Percentiles rank a stretch among this genome's conserved stretches.
Evolutionary conservation across 2,113 vertebrate species (phyloP).

Genomic region (Petrocephalus zakoni): DNA sequence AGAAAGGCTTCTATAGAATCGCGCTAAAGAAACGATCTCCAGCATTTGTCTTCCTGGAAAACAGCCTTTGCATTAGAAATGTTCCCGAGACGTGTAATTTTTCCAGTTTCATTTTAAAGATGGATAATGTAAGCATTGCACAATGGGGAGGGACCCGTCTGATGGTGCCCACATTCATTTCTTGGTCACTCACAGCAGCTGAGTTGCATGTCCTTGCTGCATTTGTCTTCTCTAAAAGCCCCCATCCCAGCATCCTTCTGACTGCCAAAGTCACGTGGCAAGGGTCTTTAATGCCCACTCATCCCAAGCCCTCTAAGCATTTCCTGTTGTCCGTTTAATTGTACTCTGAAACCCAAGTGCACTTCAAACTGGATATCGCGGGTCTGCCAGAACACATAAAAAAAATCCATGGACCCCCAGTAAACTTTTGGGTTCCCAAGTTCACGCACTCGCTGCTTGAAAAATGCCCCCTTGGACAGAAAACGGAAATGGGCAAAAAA

Average conservation of each 20-base stretch:
- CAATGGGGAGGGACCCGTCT: slow-evolving; percentile 1
- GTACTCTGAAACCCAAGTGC: neutral
- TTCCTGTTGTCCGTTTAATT: neutral
- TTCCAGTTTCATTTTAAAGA: neutral
- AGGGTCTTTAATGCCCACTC: neutral
- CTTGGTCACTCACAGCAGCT: neutral
- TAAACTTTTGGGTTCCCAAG: neutral
- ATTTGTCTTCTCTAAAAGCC: neutral
- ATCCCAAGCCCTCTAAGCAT: neutral
- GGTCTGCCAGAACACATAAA: neutral
- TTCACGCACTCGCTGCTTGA: neutral
- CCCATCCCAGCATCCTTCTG: neutral
- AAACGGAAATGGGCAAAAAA: neutral
- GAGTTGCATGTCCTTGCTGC: neutral
- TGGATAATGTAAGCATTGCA: neutral
- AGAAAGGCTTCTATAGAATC: neutral
- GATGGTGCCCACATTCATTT: slow-evolving; percentile 8
- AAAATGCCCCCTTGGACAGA: neutral
- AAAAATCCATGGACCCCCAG: neutral
- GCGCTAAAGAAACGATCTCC: neutral
- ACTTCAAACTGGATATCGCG: neutral
- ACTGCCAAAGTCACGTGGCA: neutral
- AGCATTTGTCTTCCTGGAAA: neutral
- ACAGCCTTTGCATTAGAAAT: neutral
- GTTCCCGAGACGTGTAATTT: neutral